A percentile compares a stretch with the other conserved stretches of the same genome.
These are phyloP conservation scores for Yponomeuta cagnagella DNA, from an alignment of 2,888 invertebrate species.

Conservation along the genomic window DNA sequence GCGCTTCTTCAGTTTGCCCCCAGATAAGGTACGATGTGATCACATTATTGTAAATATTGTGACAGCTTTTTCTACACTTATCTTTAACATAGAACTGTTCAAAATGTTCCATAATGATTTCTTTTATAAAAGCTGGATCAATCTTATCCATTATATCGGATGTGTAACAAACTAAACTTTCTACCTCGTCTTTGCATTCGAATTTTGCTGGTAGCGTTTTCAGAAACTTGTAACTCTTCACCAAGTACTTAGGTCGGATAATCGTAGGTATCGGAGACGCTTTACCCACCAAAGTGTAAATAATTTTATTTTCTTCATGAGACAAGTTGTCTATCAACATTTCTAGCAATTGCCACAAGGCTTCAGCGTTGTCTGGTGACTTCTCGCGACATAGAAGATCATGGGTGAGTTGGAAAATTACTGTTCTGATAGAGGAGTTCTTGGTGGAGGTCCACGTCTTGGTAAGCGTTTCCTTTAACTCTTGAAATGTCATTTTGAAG, in stretches of 20 bases:
- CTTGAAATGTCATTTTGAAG: slow-evolving; percentile 34
- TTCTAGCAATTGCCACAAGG: slow-evolving; percentile 41
- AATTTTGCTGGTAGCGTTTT: slow-evolving; percentile 29
- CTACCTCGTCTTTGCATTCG: slow-evolving; percentile 25
- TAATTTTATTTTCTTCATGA: slow-evolving; percentile 43
- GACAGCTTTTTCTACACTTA: slow-evolving; percentile 27
- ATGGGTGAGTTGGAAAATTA: slow-evolving; percentile 43
- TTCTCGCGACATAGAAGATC: slow-evolving; percentile 41
- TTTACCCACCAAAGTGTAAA: slow-evolving; percentile 37
- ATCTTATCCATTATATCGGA: slow-evolving; percentile 38
- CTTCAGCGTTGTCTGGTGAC: slow-evolving; percentile 28
- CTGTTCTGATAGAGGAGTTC: slow-evolving; percentile 45
- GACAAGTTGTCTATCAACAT: slow-evolving; percentile 46
- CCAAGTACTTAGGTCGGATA: slow-evolving; percentile 37
- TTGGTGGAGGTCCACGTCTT: slow-evolving; percentile 43
- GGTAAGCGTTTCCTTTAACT: slow-evolving; percentile 36
- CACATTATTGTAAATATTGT: slow-evolving; percentile 21
- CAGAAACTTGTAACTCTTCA: slow-evolving; percentile 43
- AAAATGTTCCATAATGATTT: slow-evolving; percentile 37
- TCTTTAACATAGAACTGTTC: slow-evolving; percentile 21
- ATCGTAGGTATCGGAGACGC: slow-evolving; percentile 33
- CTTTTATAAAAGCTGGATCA: slow-evolving; percentile 34
- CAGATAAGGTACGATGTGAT: slow-evolving; percentile 41
- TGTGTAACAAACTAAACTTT: slow-evolving; percentile 27
- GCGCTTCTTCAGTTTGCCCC: slow-evolving; percentile 33